phyloP scores from a whole-genome alignment of 2,888 invertebrate species.

The Iphiclides podalirius region DNA sequence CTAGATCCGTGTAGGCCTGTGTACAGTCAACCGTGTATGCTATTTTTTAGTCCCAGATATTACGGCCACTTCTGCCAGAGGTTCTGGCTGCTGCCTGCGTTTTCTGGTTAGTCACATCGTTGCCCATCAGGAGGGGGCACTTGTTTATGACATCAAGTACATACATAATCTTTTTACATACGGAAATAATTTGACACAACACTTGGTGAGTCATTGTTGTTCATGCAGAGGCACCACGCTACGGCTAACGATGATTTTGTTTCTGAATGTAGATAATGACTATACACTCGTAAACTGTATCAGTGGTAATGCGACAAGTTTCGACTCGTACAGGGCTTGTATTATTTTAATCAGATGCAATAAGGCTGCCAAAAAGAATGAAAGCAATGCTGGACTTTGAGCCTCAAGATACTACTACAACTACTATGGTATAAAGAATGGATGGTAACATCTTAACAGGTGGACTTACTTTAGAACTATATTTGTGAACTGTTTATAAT shows the following conservation, averaged over 20 bases:
- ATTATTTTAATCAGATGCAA: too few relatives aligned
- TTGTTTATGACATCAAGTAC: conserved; percentile 6
- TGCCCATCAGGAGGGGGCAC: conserved; percentile 1
- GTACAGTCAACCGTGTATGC: conserved; percentile 55
- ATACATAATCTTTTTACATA: too few relatives aligned
- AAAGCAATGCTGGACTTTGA: too few relatives aligned
- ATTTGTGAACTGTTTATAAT: too few relatives aligned
- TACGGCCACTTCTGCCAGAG: conserved; percentile 20
- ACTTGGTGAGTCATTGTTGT: conserved; percentile 33
- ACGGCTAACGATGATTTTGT: conserved; percentile 21
- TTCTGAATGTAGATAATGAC: conserved; percentile 25
- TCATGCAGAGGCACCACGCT: conserved; percentile 17
- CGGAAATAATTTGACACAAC: conserved; percentile 8
- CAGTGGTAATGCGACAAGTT: conserved; percentile 39
- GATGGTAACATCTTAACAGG: neutral
- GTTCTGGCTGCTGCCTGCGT: conserved; percentile 1
- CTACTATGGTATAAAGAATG: too few relatives aligned
- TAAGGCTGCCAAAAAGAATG: too few relatives aligned
- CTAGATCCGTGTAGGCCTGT: conserved; percentile 31
- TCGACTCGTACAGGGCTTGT: conserved; percentile 43
- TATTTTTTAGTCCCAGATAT: conserved; percentile 52
- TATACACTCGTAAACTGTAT: conserved; percentile 24
- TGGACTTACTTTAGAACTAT: too few relatives aligned
- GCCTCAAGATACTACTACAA: too few relatives aligned
- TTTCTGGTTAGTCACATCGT: neutral